phyloP scores from a whole-genome alignment of 1,140 invertebrate genomes.

The Mamestra configurata region DNA sequence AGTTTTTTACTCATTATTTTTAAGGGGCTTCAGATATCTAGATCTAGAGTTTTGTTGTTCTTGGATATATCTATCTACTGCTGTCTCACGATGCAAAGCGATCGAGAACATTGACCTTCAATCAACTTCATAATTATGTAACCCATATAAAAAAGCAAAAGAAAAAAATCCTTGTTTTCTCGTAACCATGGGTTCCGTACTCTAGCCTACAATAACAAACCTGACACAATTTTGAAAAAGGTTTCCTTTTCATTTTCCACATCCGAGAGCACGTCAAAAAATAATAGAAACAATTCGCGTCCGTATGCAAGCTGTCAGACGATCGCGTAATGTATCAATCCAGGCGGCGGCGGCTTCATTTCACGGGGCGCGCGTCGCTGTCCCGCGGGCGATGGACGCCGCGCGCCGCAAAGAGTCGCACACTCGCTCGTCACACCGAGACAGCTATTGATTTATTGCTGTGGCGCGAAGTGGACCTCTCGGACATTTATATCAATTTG shows the following conservation, averaged over 20 bases:
- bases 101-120: no score
- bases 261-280: slow-evolving; percentile 11
- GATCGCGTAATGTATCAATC: slow-evolving; percentile 18
- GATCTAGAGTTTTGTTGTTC: no score
- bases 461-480: neutral
- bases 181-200: no score
- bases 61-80: no score
- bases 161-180: no score
- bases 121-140: no score
- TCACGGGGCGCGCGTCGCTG: slow-evolving; percentile 23
- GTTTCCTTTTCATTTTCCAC: slow-evolving; percentile 7
- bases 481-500: slow-evolving; percentile 46
- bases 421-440: neutral
- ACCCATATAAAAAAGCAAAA: no score
- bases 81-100: no score
- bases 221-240: neutral
- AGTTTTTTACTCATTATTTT: no score
- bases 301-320: slow-evolving; percentile 23
- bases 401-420: neutral
- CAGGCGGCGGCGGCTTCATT: slow-evolving; percentile 21
- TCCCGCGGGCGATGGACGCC: slow-evolving; percentile 29
- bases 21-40: no score
- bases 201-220: neutral
- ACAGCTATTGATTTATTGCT: slow-evolving; percentile 44
- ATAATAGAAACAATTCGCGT: slow-evolving; percentile 25